Percentiles rank a stretch among this genome's conserved stretches.
phyloP scores from a whole-genome alignment of 2,113 vertebrate genomes.

The Heterotis niloticus region DNA sequence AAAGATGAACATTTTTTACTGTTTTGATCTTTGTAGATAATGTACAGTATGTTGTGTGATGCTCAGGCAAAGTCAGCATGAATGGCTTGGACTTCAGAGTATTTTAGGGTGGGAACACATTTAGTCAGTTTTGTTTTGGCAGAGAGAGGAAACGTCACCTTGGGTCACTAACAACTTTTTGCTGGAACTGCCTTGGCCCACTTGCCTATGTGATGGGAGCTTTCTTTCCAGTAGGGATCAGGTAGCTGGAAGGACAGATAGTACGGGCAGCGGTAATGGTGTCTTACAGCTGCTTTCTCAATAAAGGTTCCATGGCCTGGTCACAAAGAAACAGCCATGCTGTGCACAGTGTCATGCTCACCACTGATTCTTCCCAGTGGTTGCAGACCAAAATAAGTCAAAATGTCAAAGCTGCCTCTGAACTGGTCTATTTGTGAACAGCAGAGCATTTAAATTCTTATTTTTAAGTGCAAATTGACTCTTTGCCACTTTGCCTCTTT shows the following conservation, averaged over 20 bases:
- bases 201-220: background rate
- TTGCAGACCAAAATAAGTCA: too few species aligned
- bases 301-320: background rate
- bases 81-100: background rate
- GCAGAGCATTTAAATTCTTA: too few species aligned
- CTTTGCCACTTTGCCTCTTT: too few species aligned
- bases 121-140: background rate
- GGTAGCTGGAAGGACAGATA: too few species aligned
- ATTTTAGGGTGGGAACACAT: background rate
- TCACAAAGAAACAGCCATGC: background rate
- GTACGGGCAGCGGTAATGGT: background rate
- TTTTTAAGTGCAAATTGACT: too few species aligned
- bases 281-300: background rate
- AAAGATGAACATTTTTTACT: conserved; percentile 6
- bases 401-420: too few species aligned
- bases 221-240: background rate
- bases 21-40: conserved; percentile 17
- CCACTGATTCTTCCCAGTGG: too few species aligned
- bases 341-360: too few species aligned
- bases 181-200: background rate
- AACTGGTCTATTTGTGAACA: too few species aligned
- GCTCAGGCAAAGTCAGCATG: background rate
- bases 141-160: background rate
- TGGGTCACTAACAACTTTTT: background rate
- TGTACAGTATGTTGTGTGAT: too few species aligned